A percentile compares a stretch with the other conserved stretches of the same genome.
Conservation (phyloP, 2,113 vertebrate species). For the Sus scrofa region DNA sequence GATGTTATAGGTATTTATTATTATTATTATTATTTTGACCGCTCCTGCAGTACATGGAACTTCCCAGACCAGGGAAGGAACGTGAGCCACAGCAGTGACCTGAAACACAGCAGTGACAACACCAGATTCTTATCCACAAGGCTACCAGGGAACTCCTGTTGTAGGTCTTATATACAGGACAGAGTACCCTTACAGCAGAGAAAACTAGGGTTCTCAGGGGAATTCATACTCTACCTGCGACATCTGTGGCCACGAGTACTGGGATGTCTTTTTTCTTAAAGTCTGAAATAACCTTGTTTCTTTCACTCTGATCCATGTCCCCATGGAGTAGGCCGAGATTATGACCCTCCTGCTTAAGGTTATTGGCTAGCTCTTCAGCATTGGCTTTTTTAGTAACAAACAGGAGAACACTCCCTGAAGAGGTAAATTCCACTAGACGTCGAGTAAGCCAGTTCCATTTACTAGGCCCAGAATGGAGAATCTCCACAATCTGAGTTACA, state of each 20-base stretch:
- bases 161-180: neutral
- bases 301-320: constrained; percentile 99
- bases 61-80: too few species aligned
- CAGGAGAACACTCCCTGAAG: constrained; percentile 96
- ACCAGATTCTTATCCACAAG: too few species aligned
- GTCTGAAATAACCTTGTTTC: constrained; percentile 99
- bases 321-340: constrained; percentile 96
- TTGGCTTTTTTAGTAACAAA: constrained; percentile 99
- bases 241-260: constrained; percentile 97
- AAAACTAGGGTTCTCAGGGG: neutral
- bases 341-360: constrained; percentile 96
- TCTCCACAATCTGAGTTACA: constrained; percentile 97
- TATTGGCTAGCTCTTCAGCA: constrained; percentile 95
- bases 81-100: too few species aligned
- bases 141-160: too few species aligned
- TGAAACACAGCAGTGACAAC: too few species aligned
- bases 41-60: too few species aligned
- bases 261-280: constrained; percentile 98
- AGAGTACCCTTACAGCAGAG: neutral
- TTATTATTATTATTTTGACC: too few species aligned
- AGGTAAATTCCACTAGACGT: constrained; percentile 97
- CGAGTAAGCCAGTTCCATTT: constrained; percentile 98
- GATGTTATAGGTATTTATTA: neutral
- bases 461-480: constrained; percentile 92
- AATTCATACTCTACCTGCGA: constrained; percentile 92